phyloP scores from a whole-genome alignment of 2,888 invertebrate genomes.

The Monopis laevigella region DNA sequence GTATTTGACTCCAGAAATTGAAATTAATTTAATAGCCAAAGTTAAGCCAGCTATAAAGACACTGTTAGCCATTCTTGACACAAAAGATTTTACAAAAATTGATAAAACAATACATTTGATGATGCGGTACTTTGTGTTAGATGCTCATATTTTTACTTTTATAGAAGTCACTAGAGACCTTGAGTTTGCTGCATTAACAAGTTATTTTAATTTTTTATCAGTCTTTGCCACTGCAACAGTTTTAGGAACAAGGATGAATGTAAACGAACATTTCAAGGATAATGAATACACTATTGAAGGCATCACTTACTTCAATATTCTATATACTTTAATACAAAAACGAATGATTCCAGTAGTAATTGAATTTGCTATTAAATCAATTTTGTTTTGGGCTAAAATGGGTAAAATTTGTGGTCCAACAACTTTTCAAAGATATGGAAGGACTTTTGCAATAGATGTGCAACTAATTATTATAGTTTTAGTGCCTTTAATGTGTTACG shows the following conservation, averaged over 20 bases:
- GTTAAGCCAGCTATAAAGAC: constrained; percentile 9
- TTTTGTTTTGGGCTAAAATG: constrained; percentile 26
- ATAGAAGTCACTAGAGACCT: constrained; percentile 8
- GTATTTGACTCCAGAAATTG: constrained; percentile 9
- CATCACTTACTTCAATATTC: constrained; percentile 11
- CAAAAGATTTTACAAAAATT: constrained; percentile 1
- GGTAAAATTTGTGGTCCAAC: constrained; percentile 20
- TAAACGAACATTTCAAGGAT: neutral
- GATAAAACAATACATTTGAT: constrained; percentile 9
- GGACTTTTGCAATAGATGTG: constrained; percentile 24
- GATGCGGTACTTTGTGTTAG: constrained; percentile 9
- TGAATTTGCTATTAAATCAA: constrained; percentile 24
- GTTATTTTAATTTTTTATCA: constrained; percentile 2
- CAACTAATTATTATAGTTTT: constrained; percentile 22
- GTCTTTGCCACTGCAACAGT: constrained; percentile 7
- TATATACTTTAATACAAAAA: constrained; percentile 9
- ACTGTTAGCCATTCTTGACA: constrained; percentile 9
- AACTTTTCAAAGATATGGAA: constrained; percentile 28
- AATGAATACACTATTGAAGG: constrained; percentile 8
- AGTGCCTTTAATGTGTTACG: constrained; percentile 10
- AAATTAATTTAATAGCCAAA: neutral
- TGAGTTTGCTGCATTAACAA: constrained; percentile 5
- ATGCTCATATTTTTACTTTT: constrained; percentile 1
- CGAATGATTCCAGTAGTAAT: constrained; percentile 16
- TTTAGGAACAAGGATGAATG: neutral